phyloP scores from a whole-genome alignment of 2,797 vertebrate species.

The Falco columbarius region DNA sequence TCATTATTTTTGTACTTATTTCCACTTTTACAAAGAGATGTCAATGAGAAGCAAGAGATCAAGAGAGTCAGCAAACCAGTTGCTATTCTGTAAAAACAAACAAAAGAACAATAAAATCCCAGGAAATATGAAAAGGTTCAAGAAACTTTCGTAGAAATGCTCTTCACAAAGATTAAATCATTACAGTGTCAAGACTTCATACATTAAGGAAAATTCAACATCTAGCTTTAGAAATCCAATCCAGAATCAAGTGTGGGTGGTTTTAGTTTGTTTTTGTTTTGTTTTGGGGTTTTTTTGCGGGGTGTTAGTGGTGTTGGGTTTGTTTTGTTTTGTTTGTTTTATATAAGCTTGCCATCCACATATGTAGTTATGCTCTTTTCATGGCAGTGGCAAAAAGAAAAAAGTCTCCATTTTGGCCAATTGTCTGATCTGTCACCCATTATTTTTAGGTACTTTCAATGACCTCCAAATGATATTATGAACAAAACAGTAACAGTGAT shows the following conservation, averaged over 20 bases:
- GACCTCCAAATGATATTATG: neutral
- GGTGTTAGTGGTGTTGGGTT: neutral
- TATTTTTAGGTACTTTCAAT: neutral
- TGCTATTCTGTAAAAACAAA: constrained; percentile 77
- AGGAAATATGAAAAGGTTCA: neutral
- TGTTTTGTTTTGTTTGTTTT: neutral
- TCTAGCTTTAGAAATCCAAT: neutral
- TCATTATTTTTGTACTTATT: constrained; percentile 64
- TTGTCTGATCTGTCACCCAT: neutral
- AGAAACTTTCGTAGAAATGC: neutral
- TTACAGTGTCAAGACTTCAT: neutral
- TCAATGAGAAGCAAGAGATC: constrained; percentile 79
- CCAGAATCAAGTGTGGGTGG: neutral
- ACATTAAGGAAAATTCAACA: neutral
- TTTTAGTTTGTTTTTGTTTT: neutral
- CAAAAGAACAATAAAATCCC: neutral
- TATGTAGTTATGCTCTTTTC: neutral
- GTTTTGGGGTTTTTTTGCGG: too few species aligned
- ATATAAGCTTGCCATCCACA: neutral
- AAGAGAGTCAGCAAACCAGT: constrained; percentile 85
- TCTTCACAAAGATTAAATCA: neutral
- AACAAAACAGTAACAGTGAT: neutral
- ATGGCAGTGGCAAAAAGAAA: neutral
- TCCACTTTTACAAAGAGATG: constrained; percentile 71
- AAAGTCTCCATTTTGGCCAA: neutral